These are phyloP conservation scores for Riparia riparia DNA, from an alignment of 2,113 vertebrate genomes.

Conservation along the genomic window DNA sequence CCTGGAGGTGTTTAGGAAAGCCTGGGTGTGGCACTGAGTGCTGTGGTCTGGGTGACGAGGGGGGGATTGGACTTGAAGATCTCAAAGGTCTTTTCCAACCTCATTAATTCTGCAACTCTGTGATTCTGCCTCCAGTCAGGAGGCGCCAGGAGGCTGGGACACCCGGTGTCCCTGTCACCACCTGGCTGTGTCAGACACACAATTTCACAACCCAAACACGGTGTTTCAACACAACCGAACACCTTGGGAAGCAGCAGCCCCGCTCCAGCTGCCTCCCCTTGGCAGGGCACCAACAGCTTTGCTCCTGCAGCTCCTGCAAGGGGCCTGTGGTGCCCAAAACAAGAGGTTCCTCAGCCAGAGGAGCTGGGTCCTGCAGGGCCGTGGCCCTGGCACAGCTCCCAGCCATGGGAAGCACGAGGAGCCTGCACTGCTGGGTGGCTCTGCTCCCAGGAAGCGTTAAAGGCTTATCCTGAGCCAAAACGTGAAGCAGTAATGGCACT, in stretches of 20 bases:
- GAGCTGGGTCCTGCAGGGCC: not conserved
- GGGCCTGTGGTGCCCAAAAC: not conserved
- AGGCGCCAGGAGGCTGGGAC: not conserved
- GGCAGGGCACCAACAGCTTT: not conserved
- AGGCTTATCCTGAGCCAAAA: not conserved
- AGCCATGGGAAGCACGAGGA: accelerated
- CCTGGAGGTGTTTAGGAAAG: not conserved
- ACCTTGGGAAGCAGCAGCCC: accelerated
- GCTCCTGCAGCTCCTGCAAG: not conserved
- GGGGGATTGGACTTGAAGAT: not conserved
- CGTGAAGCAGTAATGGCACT: not conserved
- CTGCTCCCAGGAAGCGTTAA: not conserved
- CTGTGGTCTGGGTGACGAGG: not conserved
- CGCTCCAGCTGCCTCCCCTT: not conserved
- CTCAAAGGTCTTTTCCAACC: not conserved
- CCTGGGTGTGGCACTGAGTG: not conserved
- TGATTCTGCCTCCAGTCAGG: not conserved
- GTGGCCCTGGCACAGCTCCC: not conserved
- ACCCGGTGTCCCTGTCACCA: not conserved
- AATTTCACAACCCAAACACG: not conserved
- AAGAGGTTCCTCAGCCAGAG: not conserved
- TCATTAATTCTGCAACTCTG: not conserved
- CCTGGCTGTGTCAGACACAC: not conserved
- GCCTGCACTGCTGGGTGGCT: not conserved
- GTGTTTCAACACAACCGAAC: not conserved